phyloP scores from a whole-genome alignment of 2,797 vertebrate species.

The Poeciliopsis presidionis region DNA sequence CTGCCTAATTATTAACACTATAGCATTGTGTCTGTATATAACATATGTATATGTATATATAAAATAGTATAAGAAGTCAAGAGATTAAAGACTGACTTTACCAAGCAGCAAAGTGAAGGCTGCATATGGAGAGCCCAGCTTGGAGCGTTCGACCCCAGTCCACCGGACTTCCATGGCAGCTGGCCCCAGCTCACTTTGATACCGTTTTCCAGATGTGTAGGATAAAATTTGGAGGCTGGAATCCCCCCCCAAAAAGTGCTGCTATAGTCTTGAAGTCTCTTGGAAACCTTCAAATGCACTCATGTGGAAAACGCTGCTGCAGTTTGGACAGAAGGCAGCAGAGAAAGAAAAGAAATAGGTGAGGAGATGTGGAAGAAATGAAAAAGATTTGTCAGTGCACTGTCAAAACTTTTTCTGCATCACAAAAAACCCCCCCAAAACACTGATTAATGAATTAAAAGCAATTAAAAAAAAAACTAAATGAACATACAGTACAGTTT shows the following conservation, averaged over 20 bases:
- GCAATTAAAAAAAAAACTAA: neutral
- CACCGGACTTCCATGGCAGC: conserved; percentile 75
- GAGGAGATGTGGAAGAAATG: neutral
- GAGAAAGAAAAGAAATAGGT: neutral
- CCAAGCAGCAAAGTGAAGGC: conserved; percentile 69
- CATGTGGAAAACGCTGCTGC: conserved; percentile 39
- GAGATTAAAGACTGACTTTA: conserved; percentile 57
- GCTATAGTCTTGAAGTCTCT: conserved; percentile 20
- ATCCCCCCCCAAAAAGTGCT: conserved; percentile 11
- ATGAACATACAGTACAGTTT: conserved; percentile 11
- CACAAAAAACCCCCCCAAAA: neutral
- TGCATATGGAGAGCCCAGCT: conserved; percentile 46
- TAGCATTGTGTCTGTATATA: neutral
- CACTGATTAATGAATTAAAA: neutral
- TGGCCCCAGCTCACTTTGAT: conserved; percentile 16
- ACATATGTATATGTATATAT: no score
- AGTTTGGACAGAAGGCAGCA: conserved; percentile 60
- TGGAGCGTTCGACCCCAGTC: conserved; percentile 49
- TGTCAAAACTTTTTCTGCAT: neutral
- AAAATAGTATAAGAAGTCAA: neutral
- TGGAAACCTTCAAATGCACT: conserved; percentile 27
- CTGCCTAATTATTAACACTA: neutral
- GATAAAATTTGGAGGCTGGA: conserved; percentile 21
- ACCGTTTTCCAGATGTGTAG: conserved; percentile 8
- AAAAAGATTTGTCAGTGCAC: neutral